Evolutionary conservation across 1,140 invertebrate genomes (phyloP), one percentile per base, ranked within the genome.

Genomic region (Zaprionus tsacasi): DNA sequence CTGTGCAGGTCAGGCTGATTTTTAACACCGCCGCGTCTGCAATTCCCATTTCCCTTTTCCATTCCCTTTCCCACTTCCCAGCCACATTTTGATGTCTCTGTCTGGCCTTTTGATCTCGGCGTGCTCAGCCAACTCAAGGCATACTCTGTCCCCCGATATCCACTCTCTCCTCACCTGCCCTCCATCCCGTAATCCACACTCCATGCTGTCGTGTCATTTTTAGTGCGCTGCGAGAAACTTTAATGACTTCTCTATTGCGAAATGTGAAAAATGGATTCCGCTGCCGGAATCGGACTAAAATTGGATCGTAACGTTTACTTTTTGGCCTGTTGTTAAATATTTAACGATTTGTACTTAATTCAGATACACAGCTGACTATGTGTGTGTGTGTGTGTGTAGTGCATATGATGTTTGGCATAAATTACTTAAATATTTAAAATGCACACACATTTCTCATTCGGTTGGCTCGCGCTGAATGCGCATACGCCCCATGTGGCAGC

Each of bases 341-440:
- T 66, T 70, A 56, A 56, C 56, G 35, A 78, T 71, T 70, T 71
- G 40, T 71, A 38, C 25, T 67, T 78, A 78, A 71, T 85, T 30
- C 27, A 30, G 27, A 77, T 70, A 69, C 77, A 61, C 25, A 15
- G 3, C 7, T 7, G 6, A 7, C 7, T 13, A n/a, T 15, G n/a
- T 43, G n/a, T 43, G n/a, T 45, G 6, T 15, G n/a, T 43, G n/a
- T 43, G 13, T 43, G 40, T 43, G 43, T 48, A 48, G 45, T 21
- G 45, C 45, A 50, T 50, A 50, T 50, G 45, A 50, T 21, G 59
- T 57, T 73, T 50, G 56, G 48, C 68, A 75, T 76, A 78, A 82
- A 81, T 81, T 67, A 64, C 79, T 87, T 87, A 76, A 87, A 87
- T 79, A 80, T 78, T 88, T 78, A 83, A 87, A 87, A 88, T 82